Base-by-base conservation (phyloP, 1,140 invertebrate genomes). In the Zaprionus davidi region DNA sequence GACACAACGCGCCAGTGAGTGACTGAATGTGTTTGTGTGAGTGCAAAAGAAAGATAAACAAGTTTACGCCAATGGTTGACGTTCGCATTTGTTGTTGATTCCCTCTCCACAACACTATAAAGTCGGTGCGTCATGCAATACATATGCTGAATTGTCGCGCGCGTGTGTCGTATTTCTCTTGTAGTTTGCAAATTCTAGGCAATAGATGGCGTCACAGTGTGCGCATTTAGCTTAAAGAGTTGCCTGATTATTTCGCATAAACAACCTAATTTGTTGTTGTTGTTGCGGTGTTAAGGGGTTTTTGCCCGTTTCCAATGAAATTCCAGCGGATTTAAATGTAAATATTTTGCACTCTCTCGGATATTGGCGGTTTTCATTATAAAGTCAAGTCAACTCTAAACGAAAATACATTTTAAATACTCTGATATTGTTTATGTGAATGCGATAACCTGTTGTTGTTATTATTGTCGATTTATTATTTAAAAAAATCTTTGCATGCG, bases 171-270 rank as follows among this genome's bases (percentile, higher is more conserved):
- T 64, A 31, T 51, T 20, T 64, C 49, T 56, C 17, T 41, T 34
- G 13, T 38, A 55, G 36, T 57, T 46, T 72, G 70, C 53, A n/a
- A 60, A 55, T 75, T 64, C 59, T 64, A 46, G 17, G 24, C 59
- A 58, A 71, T 46, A 75, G 72, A 58, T 75, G 72, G 59, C 72
- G 67, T 75, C 51, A 75, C 66, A 11, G 31, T 51, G 34, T 51
- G 49, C 24, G 41, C 38, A 57, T 69, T 56, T 51, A 51, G 38
- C 38, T 41, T 41, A 41, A 41, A 31, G 17, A 22, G 56, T 31
- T 51, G n/a, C 41, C 20, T n/a, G 41, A 11, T 24, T 5, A 51
- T 75, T 90, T 88, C 81, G 69, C 84, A 88, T 76, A 88, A 88
- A 87, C 84, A 87, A 72, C 65, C 63, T 60, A 66, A 76, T 76